Evolutionary conservation across 1,140 invertebrate genomes (phyloP).

Genomic region (Dreissena polymorpha): DNA sequence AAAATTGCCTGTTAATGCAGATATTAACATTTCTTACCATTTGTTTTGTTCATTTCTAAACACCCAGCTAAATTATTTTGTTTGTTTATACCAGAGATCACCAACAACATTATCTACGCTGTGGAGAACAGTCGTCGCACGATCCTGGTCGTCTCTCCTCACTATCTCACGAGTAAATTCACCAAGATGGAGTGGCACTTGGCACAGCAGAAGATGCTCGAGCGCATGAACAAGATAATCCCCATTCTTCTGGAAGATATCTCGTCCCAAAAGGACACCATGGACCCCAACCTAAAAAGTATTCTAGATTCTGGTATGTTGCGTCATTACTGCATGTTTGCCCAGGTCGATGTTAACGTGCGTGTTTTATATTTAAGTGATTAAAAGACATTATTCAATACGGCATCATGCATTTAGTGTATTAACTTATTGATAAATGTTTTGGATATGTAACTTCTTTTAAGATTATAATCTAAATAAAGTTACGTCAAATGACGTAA

Average conservation of each 20-base stretch:
- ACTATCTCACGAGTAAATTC: constrained; percentile 68
- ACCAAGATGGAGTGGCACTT: constrained; percentile 72
- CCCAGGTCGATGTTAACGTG: background rate
- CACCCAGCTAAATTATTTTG: too few relatives aligned
- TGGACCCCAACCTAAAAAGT: constrained; percentile 66
- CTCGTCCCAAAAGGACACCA: constrained; percentile 36
- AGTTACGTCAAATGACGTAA: too few relatives aligned
- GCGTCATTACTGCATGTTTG: background rate
- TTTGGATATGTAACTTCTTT: too few relatives aligned
- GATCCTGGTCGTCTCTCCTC: constrained; percentile 65
- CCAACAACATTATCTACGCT: constrained; percentile 67
- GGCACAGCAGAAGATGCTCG: constrained; percentile 71
- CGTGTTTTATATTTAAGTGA: too few relatives aligned
- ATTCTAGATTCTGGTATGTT: constrained; percentile 59
- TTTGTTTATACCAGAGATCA: constrained; percentile 58
- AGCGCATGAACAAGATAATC: constrained; percentile 67
- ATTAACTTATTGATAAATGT: too few relatives aligned
- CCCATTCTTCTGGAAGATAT: constrained; percentile 71
- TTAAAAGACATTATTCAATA: too few relatives aligned
- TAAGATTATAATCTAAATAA: too few relatives aligned
- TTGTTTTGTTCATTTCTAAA: too few relatives aligned
- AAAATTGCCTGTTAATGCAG: background rate
- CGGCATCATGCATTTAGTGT: too few relatives aligned
- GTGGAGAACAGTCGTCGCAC: constrained; percentile 69
- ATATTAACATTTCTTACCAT: too few relatives aligned